Conservation (phyloP, 2,113 vertebrate species). For the Malurus melanocephalus region DNA sequence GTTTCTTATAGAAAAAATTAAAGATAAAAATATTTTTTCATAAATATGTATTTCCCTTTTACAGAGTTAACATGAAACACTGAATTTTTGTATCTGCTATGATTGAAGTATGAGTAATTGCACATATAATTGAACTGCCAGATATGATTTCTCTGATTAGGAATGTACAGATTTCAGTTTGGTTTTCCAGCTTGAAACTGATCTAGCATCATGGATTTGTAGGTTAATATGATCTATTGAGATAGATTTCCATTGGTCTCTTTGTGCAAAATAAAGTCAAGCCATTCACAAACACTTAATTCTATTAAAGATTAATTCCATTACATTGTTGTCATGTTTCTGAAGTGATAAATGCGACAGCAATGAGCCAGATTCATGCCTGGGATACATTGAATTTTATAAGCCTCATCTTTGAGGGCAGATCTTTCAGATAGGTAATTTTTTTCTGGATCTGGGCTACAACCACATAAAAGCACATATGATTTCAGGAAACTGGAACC, state of each 20-base stretch:
- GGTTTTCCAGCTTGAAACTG: conserved; percentile 22
- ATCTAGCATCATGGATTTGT: conserved; percentile 34
- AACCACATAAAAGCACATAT: not conserved
- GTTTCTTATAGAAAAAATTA: not conserved
- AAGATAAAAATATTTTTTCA: conserved; percentile 27
- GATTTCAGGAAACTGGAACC: not conserved
- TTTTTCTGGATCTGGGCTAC: not conserved
- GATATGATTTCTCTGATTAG: conserved; percentile 56
- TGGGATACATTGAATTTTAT: not conserved
- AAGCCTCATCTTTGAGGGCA: not conserved
- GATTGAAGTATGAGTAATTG: conserved; percentile 59
- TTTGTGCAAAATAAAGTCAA: conserved; percentile 14
- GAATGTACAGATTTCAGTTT: conserved; percentile 42
- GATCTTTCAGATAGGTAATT: not conserved
- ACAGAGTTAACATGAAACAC: conserved; percentile 35
- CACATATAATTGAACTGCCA: conserved; percentile 63
- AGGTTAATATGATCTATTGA: conserved; percentile 33
- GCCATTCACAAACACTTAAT: conserved; percentile 23
- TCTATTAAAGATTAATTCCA: conserved; percentile 50
- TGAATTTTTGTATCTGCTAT: conserved; percentile 38
- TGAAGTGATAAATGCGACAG: conserved; percentile 23
- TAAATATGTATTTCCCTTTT: conserved; percentile 42
- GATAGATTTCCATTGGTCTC: conserved; percentile 35
- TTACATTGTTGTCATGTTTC: conserved; percentile 16
- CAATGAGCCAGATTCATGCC: not conserved